Conservation (phyloP, 2,797 vertebrate genomes). For the Muscicapa comitata region DNA sequence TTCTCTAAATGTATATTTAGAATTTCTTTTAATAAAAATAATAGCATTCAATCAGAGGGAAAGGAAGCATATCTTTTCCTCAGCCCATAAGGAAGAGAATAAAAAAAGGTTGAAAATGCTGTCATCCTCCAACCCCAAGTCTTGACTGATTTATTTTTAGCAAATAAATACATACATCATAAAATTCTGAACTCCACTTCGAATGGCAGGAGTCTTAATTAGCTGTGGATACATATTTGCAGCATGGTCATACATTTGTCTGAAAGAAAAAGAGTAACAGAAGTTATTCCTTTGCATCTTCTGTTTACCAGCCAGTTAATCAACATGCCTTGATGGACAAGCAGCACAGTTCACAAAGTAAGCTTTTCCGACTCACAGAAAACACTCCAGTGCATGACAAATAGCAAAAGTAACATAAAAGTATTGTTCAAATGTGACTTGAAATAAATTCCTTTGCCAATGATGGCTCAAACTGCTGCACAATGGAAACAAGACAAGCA, state of each 20-base stretch:
- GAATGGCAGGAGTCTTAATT: slow-evolving; percentile 70
- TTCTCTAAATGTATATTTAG: neutral
- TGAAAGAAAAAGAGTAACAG: slow-evolving; percentile 66
- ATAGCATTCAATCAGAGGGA: neutral
- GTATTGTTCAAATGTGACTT: neutral
- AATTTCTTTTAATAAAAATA: neutral
- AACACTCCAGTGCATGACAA: neutral
- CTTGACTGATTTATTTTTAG: neutral
- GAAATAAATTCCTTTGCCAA: neutral
- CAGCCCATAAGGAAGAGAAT: neutral
- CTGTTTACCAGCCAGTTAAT: neutral
- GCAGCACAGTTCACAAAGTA: neutral
- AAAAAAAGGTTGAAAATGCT: neutral
- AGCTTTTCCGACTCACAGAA: neutral
- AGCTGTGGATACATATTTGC: slow-evolving; percentile 88
- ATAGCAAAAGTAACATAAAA: neutral
- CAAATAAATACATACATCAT: slow-evolving; percentile 78
- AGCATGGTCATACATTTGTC: slow-evolving; percentile 88
- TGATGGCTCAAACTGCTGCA: neutral
- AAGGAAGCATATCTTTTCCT: neutral
- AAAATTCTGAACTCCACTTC: slow-evolving; percentile 79
- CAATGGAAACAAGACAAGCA: neutral
- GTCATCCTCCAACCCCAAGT: neutral
- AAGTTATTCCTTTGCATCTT: slow-evolving; percentile 1
- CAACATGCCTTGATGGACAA: neutral